phyloP scores from a whole-genome alignment of 2,888 invertebrate genomes.

The Lucinisca nassula region DNA sequence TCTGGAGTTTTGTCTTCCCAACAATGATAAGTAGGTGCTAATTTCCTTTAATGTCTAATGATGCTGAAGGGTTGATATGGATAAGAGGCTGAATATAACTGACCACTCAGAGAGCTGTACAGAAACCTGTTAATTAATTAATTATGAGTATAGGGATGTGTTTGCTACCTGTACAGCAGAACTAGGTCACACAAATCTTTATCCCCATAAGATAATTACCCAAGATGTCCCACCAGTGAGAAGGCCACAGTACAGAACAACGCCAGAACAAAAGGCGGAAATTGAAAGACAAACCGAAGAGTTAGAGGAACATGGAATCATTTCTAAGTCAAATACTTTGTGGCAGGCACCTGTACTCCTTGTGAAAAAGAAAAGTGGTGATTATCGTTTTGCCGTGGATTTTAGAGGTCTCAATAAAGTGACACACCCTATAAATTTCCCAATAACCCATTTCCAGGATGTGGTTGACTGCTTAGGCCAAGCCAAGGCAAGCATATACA shows the following conservation, averaged over 20 bases:
- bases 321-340: slow-evolving; percentile 48
- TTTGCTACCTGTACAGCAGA: slow-evolving; percentile 57
- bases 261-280: slow-evolving; percentile 42
- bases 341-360: slow-evolving; percentile 66
- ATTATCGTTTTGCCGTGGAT: slow-evolving; percentile 66
- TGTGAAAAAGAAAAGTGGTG: slow-evolving; percentile 54
- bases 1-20: too few species aligned
- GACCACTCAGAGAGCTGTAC: too few species aligned
- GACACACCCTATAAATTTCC: slow-evolving; percentile 54
- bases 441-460: slow-evolving; percentile 59
- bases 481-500: slow-evolving; percentile 37
- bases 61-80: too few species aligned
- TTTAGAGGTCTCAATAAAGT: slow-evolving; percentile 58
- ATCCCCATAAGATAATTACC: slow-evolving; percentile 63
- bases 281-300: slow-evolving; percentile 60
- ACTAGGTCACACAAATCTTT: slow-evolving; percentile 59
- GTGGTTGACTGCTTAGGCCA: slow-evolving; percentile 54
- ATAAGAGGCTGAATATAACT: too few species aligned
- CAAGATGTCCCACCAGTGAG: slow-evolving; percentile 50
- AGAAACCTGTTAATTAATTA: too few species aligned
- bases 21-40: too few species aligned
- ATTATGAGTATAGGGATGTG: slow-evolving; percentile 58
- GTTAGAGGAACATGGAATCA: slow-evolving; percentile 58
- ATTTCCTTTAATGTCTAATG: too few species aligned
- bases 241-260: slow-evolving; percentile 40